These are phyloP conservation scores for Drosophila yooni DNA, from an alignment of 2,888 invertebrate species.

Conservation along the genomic window DNA sequence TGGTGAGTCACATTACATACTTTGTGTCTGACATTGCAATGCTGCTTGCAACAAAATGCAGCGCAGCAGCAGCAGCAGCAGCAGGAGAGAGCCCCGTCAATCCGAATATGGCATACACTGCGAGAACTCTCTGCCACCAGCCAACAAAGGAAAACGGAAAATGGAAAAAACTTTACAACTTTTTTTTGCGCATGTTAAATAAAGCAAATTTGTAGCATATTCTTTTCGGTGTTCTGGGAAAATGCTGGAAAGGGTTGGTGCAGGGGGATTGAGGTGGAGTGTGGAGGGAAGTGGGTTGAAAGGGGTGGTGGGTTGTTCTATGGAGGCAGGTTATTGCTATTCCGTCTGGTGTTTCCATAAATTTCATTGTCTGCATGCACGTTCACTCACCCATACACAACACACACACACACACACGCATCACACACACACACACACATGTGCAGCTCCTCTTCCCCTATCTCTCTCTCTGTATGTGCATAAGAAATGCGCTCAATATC, in stretches of 20 bases:
- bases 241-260: neutral
- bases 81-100: neutral
- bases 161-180: constrained; percentile 60
- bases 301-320: constrained; percentile 1
- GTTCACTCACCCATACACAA: constrained; percentile 22
- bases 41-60: constrained; percentile 28
- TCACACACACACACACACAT: constrained; percentile 1
- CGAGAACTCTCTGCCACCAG: neutral
- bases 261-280: neutral
- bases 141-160: neutral
- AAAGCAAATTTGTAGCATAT: constrained; percentile 76
- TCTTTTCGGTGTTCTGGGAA: constrained; percentile 43
- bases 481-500: constrained; percentile 69
- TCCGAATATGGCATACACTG: constrained; percentile 4
- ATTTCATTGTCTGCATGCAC: constrained; percentile 71
- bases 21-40: constrained; percentile 52
- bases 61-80: constrained; percentile 6
- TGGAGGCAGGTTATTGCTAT: constrained; percentile 45
- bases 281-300: neutral
- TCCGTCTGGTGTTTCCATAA: constrained; percentile 65
- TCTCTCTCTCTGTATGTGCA: constrained; percentile 46
- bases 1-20: constrained; percentile 62
- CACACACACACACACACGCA: constrained; percentile 4
- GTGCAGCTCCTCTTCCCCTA: constrained; percentile 22
- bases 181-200: constrained; percentile 70